Evolutionary conservation across 2,797 vertebrate species (phyloP).

Genomic region (Gambelia wislizenii): DNA sequence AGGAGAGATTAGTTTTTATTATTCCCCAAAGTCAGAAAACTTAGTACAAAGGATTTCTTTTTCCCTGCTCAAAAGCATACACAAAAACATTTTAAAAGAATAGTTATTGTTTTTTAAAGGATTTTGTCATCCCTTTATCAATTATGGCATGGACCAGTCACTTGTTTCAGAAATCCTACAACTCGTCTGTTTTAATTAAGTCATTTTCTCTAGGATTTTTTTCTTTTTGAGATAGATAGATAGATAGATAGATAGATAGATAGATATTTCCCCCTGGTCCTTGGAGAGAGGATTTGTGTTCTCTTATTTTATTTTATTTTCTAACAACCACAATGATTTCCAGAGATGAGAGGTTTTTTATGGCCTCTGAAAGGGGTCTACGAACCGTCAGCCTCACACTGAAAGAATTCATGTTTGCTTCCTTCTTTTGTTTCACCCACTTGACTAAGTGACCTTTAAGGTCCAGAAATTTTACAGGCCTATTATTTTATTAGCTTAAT

Average conservation of each 20-base stretch:
- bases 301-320: background rate
- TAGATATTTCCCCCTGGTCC: background rate
- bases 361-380: background rate
- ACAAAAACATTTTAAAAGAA: background rate
- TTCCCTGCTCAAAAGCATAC: background rate
- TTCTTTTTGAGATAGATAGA: no score
- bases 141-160: background rate
- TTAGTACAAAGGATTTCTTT: conserved; percentile 1
- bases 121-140: background rate
- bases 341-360: background rate
- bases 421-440: conserved; percentile 51
- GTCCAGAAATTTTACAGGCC: conserved; percentile 68
- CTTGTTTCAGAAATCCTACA: background rate
- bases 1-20: background rate
- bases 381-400: no score
- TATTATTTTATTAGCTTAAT: conserved; percentile 77
- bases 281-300: background rate
- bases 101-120: background rate
- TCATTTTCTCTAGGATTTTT: background rate
- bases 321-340: background rate
- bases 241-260: no score
- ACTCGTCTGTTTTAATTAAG: conserved; percentile 14
- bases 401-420: background rate
- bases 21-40: background rate
- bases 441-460: conserved; percentile 73